Conservation (phyloP, 2,888 invertebrate species). For the Stenoptilia bipunctidactyla region DNA sequence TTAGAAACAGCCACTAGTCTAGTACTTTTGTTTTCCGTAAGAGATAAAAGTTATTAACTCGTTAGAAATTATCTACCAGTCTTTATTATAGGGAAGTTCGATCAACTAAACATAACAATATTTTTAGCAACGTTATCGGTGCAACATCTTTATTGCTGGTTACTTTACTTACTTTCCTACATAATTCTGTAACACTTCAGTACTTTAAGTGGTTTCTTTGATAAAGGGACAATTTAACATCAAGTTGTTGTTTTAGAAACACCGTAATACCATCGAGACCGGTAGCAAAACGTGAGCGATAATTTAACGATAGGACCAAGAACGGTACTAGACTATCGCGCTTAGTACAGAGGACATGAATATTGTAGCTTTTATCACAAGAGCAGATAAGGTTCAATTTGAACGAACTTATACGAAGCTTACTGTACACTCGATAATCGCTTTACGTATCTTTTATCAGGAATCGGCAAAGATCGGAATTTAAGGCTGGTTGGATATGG, state of each 20-base stretch:
- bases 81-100: too few species aligned
- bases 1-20: too few species aligned
- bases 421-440: slow-evolving; percentile 25
- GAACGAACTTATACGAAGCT: background rate
- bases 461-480: slow-evolving; percentile 56
- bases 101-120: too few species aligned
- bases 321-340: slow-evolving; percentile 54
- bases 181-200: too few species aligned
- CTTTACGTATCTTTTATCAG: slow-evolving; percentile 58
- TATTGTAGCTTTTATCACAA: background rate
- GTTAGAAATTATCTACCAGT: too few species aligned
- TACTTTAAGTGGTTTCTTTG: too few species aligned
- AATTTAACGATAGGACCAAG: slow-evolving; percentile 52
- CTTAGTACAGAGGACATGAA: slow-evolving; percentile 6
- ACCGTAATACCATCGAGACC: slow-evolving; percentile 43
- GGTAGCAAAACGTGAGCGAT: slow-evolving; percentile 67
- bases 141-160: too few species aligned
- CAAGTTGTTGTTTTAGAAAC: slow-evolving; percentile 21
- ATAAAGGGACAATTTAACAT: background rate
- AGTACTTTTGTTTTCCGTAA: too few species aligned
- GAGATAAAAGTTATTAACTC: too few species aligned
- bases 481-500: slow-evolving; percentile 32
- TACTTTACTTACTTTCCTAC: too few species aligned
- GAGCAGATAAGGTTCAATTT: background rate
- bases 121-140: too few species aligned